Base-by-base conservation (phyloP, 2,113 vertebrate species). In the Tamias sibiricus region DNA sequence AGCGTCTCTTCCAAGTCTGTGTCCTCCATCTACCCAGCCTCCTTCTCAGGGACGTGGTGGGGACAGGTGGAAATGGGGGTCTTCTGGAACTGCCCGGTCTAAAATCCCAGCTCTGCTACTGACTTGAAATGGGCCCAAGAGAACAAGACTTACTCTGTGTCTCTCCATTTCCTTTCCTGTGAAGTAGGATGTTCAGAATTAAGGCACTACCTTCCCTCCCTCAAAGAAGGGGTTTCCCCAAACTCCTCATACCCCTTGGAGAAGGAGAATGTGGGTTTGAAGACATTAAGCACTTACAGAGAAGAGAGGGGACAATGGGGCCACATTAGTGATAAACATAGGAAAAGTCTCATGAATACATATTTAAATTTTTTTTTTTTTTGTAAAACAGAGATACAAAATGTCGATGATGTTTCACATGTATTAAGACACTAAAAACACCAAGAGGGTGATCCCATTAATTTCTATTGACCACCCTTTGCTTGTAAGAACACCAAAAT, bases 381-480 rank as follows among this genome's bases (percentile, higher is more conserved):
- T 49, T 49, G 75, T 85, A n/a, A 87, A 89, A 91, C 28, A 76
- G 66, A 80, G 77, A 80, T 30, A 57, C 35, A 89, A 87, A 87
- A 91, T 79, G 28, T 84, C 68, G 44, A 59, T 91, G 85, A 90
- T 72, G 86, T 88, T 93, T 64, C 94, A 68, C n/a, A 77, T 76
- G 37, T 26, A 75, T 88, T 85, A 86, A 95, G 90, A 90, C 71
- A 57, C 11, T 77, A 87, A 52, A 87, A 52, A 87, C 91, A 91
- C 75, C 35, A 12, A 49, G 91, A 81, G 88, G 35, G n/a, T 74
- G 77, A 88, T n/a, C 35, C 68, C 68, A 89, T 87, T 85, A 94
- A 90, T 88, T 96, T 96, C 77, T 91, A 85, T 75, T 95, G 96
- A 90, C 66, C 90, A 83, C 84, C 42, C n/a, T 32, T 62, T 59